These are phyloP conservation scores for Amphipoea lucens DNA, from an alignment of 2,888 invertebrate genomes.

Conservation along the genomic window DNA sequence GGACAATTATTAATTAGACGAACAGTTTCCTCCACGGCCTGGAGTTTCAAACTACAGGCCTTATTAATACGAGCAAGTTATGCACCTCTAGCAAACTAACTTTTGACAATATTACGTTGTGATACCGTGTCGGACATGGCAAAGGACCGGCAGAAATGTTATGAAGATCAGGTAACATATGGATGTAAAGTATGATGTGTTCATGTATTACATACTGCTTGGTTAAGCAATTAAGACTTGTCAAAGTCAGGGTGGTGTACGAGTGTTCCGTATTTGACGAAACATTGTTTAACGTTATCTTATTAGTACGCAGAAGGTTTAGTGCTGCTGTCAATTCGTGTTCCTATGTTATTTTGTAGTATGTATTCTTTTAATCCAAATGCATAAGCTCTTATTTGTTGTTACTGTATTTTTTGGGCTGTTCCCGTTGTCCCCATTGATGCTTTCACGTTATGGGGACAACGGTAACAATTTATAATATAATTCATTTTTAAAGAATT, in stretches of 20 bases:
- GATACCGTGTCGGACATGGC: conserved; percentile 55
- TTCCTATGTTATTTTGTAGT: neutral
- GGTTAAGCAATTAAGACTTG: neutral
- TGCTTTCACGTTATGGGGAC: no score
- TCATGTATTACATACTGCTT: conserved; percentile 23
- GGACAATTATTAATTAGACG: conserved; percentile 59
- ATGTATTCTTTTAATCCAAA: neutral
- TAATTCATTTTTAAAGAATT: no score
- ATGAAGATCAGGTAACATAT: conserved; percentile 13
- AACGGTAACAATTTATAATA: no score
- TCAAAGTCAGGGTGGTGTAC: neutral
- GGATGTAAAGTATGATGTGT: conserved; percentile 21
- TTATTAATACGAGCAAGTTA: conserved; percentile 62
- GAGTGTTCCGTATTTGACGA: neutral
- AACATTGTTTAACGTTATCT: neutral
- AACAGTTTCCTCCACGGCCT: conserved; percentile 37
- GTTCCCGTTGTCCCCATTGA: no score
- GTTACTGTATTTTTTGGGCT: no score
- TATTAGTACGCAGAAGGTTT: neutral
- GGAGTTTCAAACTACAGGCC: conserved; percentile 57
- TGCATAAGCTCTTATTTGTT: no score
- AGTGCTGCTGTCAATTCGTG: neutral
- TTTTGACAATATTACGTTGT: conserved; percentile 63
- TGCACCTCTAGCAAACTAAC: conserved; percentile 57
- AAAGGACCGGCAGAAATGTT: conserved; percentile 22